These are phyloP conservation scores for Parasteatoda lunata DNA, from an alignment of 2,888 invertebrate genomes.

Conservation along the genomic window DNA sequence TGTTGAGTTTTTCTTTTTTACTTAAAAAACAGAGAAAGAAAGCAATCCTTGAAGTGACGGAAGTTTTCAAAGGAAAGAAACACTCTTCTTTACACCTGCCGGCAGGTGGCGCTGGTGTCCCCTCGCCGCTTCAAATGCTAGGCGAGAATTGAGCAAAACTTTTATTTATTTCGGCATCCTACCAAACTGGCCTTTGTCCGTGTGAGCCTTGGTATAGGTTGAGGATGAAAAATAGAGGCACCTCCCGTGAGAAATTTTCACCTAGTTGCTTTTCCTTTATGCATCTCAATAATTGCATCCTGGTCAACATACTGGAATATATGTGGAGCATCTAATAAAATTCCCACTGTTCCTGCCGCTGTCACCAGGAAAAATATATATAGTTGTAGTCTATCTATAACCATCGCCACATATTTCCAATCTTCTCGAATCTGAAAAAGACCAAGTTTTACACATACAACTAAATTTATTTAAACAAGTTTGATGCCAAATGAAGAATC, in stretches of 20 bases:
- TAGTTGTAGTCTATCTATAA: conserved; percentile 95
- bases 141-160: conserved; percentile 50
- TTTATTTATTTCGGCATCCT: neutral
- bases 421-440: conserved; percentile 90
- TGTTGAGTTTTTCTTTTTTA: neutral
- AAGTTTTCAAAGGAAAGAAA: neutral
- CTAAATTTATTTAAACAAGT: neutral
- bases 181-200: neutral
- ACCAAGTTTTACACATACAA: neutral
- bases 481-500: no score
- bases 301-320: conserved; percentile 98
- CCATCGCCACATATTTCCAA: conserved; percentile 99
- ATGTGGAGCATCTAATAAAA: conserved; percentile 97
- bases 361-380: conserved; percentile 97
- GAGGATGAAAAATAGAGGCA: conserved; percentile 7
- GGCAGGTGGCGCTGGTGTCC: conserved; percentile 24
- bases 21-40: neutral
- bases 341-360: conserved; percentile 94
- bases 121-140: conserved; percentile 18
- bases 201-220: neutral
- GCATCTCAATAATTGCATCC: conserved; percentile 95
- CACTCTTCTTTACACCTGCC: neutral
- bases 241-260: conserved; percentile 21
- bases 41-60: neutral
- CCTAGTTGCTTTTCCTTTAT: conserved; percentile 77